phyloP scores from a whole-genome alignment of 1,140 invertebrate species.

The Rhyzopertha dominica region DNA sequence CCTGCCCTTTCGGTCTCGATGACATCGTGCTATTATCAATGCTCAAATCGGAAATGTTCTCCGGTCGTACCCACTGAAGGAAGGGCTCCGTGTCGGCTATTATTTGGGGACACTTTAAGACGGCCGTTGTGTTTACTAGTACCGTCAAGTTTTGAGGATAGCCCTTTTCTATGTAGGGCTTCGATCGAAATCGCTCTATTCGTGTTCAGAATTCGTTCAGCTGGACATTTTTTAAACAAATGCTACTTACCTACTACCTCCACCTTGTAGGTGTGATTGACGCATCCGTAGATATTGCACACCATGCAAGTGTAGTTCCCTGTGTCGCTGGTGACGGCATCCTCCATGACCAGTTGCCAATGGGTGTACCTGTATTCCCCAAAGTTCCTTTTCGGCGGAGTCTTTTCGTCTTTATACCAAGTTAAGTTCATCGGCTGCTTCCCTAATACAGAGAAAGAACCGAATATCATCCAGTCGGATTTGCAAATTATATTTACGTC shows the following conservation, averaged over 20 bases:
- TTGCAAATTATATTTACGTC: too few relatives aligned
- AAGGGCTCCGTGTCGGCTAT: constrained; percentile 69
- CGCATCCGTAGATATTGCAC: constrained; percentile 72
- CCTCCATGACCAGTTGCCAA: constrained; percentile 67
- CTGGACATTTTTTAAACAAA: too few relatives aligned
- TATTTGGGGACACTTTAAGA: constrained; percentile 65
- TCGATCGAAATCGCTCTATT: constrained; percentile 68
- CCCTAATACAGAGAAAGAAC: constrained; percentile 32
- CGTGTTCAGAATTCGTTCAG: too few relatives aligned
- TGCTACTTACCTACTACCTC: constrained; percentile 65
- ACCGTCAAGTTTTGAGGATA: constrained; percentile 75
- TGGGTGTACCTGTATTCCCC: constrained; percentile 57
- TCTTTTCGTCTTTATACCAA: constrained; percentile 57
- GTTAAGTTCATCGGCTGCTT: too few relatives aligned
- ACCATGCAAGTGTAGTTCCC: constrained; percentile 84
- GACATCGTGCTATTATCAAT: too few relatives aligned
- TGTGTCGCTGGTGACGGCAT: constrained; percentile 68
- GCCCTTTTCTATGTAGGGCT: constrained; percentile 72
- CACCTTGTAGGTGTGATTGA: constrained; percentile 67
- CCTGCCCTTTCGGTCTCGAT: too few relatives aligned
- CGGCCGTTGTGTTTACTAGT: constrained; percentile 61
- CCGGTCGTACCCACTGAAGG: constrained; percentile 58
- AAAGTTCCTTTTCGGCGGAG: constrained; percentile 64
- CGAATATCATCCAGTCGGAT: neutral
- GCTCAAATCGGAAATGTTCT: too few relatives aligned